A percentile compares a stretch with the other conserved stretches of the same genome.
Conservation (phyloP, 2,113 vertebrate species). For the Andinoacara biseriatus region DNA sequence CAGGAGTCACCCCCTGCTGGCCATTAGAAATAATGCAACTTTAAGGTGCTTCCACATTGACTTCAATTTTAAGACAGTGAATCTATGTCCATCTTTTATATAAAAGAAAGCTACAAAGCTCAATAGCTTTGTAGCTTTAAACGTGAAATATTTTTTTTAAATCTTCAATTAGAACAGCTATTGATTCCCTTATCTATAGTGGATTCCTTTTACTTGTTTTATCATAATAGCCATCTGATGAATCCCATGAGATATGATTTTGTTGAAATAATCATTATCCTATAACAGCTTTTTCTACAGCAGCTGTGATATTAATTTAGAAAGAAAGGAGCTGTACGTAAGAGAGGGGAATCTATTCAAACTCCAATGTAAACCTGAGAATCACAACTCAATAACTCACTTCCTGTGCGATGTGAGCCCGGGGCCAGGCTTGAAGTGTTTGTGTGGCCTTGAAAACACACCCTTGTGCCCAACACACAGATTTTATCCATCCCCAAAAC, state of each 20-base stretch:
- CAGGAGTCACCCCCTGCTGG: background rate
- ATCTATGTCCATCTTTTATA: background rate
- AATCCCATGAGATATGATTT: background rate
- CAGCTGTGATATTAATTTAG: background rate
- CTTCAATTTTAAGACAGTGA: background rate
- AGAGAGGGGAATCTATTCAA: background rate
- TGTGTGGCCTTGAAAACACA: slow-evolving; percentile 52
- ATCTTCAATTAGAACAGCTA: background rate
- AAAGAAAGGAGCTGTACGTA: background rate
- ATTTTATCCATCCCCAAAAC: slow-evolving; percentile 34
- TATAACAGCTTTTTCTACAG: background rate
- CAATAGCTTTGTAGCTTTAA: background rate
- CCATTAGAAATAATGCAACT: too few relatives aligned
- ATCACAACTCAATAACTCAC: background rate
- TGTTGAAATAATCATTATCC: background rate
- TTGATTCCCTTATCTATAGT: background rate
- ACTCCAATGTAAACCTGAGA: background rate
- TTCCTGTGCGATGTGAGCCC: slow-evolving; percentile 17
- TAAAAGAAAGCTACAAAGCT: too few relatives aligned
- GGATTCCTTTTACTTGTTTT: background rate
- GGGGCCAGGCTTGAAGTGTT: slow-evolving; percentile 38
- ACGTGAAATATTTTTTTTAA: background rate
- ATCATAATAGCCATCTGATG: background rate
- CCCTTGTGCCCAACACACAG: slow-evolving; percentile 29
- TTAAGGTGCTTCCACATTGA: background rate